Conservation (phyloP, 2,113 vertebrate genomes). For the Cyanoderma ruficeps region DNA sequence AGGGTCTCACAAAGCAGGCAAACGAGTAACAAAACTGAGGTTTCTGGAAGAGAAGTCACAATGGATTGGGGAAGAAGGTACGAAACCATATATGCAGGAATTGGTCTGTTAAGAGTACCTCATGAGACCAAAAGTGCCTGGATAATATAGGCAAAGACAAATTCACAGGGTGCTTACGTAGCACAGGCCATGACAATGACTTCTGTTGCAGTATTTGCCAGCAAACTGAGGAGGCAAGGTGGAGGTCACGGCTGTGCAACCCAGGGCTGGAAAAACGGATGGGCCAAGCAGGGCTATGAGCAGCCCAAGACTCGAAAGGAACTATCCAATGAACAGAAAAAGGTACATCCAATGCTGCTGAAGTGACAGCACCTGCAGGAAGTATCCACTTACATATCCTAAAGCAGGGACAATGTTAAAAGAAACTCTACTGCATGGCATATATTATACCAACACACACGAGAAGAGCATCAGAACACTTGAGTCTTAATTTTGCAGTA, state of each 20-base stretch:
- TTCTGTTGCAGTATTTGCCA: not conserved
- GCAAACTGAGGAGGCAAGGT: not conserved
- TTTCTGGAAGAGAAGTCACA: not conserved
- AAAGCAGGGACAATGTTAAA: fast-evolving
- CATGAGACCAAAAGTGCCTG: not conserved
- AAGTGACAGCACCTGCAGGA: not conserved
- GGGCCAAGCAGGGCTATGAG: not conserved
- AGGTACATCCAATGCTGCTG: not conserved
- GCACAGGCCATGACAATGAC: not conserved
- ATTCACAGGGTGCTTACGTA: fast-evolving
- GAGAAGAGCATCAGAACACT: not conserved
- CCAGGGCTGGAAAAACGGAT: not conserved
- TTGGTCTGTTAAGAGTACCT: not conserved
- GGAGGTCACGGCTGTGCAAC: fast-evolving
- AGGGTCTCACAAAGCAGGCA: not conserved
- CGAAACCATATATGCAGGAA: not conserved
- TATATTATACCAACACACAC: no score
- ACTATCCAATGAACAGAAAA: not conserved
- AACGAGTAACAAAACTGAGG: not conserved
- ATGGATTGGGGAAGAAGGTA: not conserved
- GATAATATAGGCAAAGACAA: not conserved
- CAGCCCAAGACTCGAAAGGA: not conserved
- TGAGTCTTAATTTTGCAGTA: not conserved
- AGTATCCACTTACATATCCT: not conserved
- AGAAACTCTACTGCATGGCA: not conserved